Percentiles rank a stretch among this genome's conserved stretches.
These are phyloP conservation scores for Tonatia bakeri DNA, from an alignment of 2,113 vertebrate species.

Conservation along the genomic window DNA sequence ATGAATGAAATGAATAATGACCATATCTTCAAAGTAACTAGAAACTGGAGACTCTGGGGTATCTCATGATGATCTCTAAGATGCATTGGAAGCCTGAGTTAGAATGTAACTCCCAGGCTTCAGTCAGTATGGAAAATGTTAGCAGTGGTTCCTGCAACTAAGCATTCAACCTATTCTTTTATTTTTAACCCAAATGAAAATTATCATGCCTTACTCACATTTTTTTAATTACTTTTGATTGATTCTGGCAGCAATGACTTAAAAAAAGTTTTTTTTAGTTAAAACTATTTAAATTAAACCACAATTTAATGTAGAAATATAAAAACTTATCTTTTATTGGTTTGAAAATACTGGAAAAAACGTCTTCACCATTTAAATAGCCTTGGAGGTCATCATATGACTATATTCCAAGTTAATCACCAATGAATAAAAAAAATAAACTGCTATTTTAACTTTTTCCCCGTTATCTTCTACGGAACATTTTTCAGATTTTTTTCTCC, in stretches of 20 bases:
- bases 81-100: not conserved
- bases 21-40: not conserved
- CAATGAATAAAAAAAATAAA: slow-evolving; percentile 46
- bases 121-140: not conserved
- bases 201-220: not conserved
- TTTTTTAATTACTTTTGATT: not conserved
- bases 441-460: not conserved
- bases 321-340: not conserved
- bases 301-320: not conserved
- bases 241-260: not conserved
- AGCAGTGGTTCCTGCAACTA: not conserved
- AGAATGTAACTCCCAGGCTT: not conserved
- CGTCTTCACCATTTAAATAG: slow-evolving; percentile 28
- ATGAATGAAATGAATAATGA: not conserved
- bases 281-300: slow-evolving; percentile 27
- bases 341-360: slow-evolving; percentile 26
- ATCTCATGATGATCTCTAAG: not conserved
- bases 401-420: slow-evolving; percentile 7
- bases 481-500: not conserved
- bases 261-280: not conserved
- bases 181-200: not conserved
- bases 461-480: not conserved
- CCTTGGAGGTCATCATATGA: not conserved
- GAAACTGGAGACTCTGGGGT: not conserved
- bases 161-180: not conserved